phyloP scores from a whole-genome alignment of 2,888 invertebrate genomes.

The Drosophila yooni region DNA sequence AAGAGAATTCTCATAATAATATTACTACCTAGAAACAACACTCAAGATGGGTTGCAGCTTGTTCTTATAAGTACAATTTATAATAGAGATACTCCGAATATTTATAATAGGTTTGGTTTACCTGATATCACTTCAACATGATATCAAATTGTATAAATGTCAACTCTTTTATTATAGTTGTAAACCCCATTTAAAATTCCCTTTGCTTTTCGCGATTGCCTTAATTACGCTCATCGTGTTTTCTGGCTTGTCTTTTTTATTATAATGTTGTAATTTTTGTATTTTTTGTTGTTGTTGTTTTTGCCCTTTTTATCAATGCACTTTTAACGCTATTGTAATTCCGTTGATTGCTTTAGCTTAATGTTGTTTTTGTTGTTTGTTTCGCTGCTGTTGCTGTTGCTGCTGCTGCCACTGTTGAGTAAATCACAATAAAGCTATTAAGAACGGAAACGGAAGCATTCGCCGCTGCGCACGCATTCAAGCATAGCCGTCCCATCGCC shows the following conservation, averaged over 20 bases:
- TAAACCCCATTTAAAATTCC: constrained; percentile 41
- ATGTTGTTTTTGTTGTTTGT: constrained; percentile 29
- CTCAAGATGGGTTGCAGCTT: not conserved
- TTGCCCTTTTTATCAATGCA: constrained; percentile 65
- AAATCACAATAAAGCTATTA: constrained; percentile 82
- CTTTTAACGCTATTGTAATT: constrained; percentile 80
- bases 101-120: not conserved
- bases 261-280: constrained; percentile 12
- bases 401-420: constrained; percentile 65
- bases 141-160: constrained; percentile 14
- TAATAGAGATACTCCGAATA: not conserved
- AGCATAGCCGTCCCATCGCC: constrained; percentile 72
- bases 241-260: constrained; percentile 53
- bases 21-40: not conserved
- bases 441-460: constrained; percentile 83
- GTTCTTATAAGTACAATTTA: not conserved
- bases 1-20: too few species aligned
- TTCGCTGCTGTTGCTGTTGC: constrained; percentile 27
- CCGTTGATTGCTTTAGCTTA: constrained; percentile 72
- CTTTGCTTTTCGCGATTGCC: constrained; percentile 43
- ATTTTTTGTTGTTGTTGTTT: constrained; percentile 5
- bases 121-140: constrained; percentile 10
- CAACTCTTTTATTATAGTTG: constrained; percentile 7
- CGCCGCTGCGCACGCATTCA: constrained; percentile 82
- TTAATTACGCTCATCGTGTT: constrained; percentile 66